Evolutionary conservation across 1,140 invertebrate species (phyloP), one percentile per base, ranked within the genome.

Genomic region (Saccostrea echinata): DNA sequence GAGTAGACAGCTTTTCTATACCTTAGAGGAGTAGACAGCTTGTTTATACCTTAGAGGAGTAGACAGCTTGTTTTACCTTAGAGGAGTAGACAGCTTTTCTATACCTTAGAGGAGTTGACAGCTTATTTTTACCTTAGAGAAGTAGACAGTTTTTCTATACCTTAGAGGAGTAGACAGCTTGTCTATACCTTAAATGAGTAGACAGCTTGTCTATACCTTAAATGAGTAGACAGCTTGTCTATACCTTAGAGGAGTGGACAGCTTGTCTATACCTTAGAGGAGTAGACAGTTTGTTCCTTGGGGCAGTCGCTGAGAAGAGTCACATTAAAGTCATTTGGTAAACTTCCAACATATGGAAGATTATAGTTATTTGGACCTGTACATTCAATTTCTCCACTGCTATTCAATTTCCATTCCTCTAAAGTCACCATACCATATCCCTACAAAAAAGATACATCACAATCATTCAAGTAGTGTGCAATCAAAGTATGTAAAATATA

Each of bases 361-460:
- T 99, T 99, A 92, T 99, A 99, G 76, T 97, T 96, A 21, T 98
- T 98, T 57, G 98, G 98, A n/a, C 98, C 98, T 92, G 97, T 96
- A 0, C 97, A 98, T 86, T 96, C 97, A 24, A 98, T 94, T 51
- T 95, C 96, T 27, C 98, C 98, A 84, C 96, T 96, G 0, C 97
- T 97, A 1, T 97, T 97, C 92, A 97, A 97, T 84, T 98, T 96
- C 9, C 98, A 95, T 93, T 99, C 97, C 95, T 99, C 98, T 90
- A 99, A 95, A 0, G 97, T 97, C 91, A 97, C 98, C 57, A 99
- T 94, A 3, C 98, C 98, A 92, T 98, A 98, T 0, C 98, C 98
- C 90, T 91, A 33, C 21, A 68, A 43, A 53, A 18, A 71, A n/a
- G 21, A 9, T 68, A 24, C n/a, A 71, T 71, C n/a, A 71, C n/a